These are phyloP conservation scores for Okamejei kenojei DNA, from an alignment of 2,797 vertebrate species.

Conservation along the genomic window DNA sequence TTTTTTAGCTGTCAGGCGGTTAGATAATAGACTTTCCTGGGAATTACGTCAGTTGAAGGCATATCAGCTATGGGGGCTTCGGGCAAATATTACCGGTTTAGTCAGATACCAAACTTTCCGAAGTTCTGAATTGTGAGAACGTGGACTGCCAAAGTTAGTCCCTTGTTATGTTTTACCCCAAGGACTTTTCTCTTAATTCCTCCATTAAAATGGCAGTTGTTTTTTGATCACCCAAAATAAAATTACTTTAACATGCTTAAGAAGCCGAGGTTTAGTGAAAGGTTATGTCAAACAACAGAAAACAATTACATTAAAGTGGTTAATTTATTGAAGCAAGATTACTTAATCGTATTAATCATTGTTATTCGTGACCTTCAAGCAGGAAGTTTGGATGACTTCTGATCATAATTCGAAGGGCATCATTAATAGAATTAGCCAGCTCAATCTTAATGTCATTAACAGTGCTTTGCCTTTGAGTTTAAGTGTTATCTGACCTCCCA, in stretches of 20 bases:
- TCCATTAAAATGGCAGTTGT: neutral
- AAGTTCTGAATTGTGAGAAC: no score
- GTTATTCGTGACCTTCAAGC: neutral
- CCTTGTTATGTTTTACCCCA: neutral
- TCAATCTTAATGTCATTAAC: slow-evolving; percentile 21
- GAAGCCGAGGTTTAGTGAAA: neutral
- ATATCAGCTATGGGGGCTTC: no score
- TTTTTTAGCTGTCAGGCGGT: no score
- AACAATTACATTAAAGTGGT: neutral
- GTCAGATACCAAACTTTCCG: no score
- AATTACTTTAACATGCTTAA: neutral
- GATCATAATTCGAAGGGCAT: neutral
- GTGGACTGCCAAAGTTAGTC: no score
- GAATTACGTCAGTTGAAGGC: no score
- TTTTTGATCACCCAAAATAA: neutral
- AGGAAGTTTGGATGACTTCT: neutral
- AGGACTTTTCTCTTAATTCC: neutral
- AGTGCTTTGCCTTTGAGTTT: neutral
- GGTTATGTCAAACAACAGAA: neutral
- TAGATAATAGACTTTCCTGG: no score
- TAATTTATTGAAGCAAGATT: neutral
- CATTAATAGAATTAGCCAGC: neutral
- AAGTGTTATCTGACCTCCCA: neutral
- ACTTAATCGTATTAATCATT: neutral
- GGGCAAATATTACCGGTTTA: no score